These are phyloP conservation scores for Leptocoma aspasia DNA, from an alignment of 2,113 vertebrate genomes.

Conservation along the genomic window DNA sequence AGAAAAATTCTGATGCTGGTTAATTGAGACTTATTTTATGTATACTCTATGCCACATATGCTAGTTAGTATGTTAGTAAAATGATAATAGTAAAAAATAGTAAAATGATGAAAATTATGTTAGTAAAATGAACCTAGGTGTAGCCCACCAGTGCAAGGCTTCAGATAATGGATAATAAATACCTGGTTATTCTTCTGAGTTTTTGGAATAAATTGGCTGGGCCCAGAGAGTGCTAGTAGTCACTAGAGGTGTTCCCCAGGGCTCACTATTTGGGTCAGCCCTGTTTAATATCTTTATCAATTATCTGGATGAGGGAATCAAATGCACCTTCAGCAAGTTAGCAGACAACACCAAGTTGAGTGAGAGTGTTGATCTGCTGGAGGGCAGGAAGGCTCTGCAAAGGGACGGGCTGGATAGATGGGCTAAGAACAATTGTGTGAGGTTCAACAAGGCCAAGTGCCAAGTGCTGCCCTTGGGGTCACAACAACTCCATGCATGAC, in stretches of 20 bases:
- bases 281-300: background rate
- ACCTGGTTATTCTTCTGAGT: background rate
- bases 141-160: background rate
- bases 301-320: background rate
- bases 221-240: background rate
- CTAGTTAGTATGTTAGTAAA: background rate
- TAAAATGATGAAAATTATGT: too few species aligned
- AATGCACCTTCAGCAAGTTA: background rate
- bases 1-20: background rate
- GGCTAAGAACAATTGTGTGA: background rate
- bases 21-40: background rate
- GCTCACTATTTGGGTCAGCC: background rate
- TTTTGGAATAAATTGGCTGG: background rate
- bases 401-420: background rate
- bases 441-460: background rate
- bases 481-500: background rate
- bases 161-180: background rate
- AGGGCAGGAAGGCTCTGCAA: background rate
- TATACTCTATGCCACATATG: background rate
- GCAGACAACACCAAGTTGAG: accelerated
- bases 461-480: too few species aligned
- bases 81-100: too few species aligned
- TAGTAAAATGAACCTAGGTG: background rate
- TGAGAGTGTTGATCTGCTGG: background rate
- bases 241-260: background rate